These are phyloP conservation scores for Lepus townsendii DNA, from an alignment of 2,797 vertebrate genomes.

Conservation along the genomic window DNA sequence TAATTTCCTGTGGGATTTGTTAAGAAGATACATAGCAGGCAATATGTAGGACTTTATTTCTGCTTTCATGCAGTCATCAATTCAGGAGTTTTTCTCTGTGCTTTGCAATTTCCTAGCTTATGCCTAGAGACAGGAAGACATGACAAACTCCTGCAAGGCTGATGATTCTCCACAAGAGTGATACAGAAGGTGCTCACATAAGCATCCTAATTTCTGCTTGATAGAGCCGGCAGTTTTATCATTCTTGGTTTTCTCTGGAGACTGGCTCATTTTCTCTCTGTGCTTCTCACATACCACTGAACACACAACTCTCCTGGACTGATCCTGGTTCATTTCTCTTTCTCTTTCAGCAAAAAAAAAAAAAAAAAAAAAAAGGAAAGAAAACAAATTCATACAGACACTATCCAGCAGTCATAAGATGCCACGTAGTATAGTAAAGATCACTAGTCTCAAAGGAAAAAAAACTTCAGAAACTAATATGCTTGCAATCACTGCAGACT, in stretches of 20 bases:
- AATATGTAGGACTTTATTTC: neutral
- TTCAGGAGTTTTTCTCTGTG: neutral
- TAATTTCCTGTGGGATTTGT: neutral
- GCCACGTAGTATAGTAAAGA: rapidly evolving
- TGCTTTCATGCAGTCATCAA: neutral
- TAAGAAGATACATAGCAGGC: neutral
- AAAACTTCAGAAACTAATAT: neutral
- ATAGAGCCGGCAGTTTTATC: neutral
- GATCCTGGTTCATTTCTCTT: neutral
- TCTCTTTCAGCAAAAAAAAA: neutral
- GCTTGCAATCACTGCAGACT: neutral
- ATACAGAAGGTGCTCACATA: neutral
- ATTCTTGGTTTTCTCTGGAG: neutral
- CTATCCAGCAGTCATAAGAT: neutral
- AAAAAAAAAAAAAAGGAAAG: neutral
- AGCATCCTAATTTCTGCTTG: neutral
- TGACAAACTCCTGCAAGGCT: neutral
- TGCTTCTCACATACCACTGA: neutral
- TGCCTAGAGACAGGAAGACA: neutral
- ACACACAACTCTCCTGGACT: neutral
- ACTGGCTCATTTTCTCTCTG: neutral
- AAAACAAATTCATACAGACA: neutral
- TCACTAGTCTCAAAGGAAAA: neutral
- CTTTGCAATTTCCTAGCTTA: constrained; percentile 16
- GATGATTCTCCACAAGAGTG: neutral